Evolutionary conservation across 2,113 vertebrate genomes (phyloP).

Genomic region (Ctenodactylus gundi): DNA sequence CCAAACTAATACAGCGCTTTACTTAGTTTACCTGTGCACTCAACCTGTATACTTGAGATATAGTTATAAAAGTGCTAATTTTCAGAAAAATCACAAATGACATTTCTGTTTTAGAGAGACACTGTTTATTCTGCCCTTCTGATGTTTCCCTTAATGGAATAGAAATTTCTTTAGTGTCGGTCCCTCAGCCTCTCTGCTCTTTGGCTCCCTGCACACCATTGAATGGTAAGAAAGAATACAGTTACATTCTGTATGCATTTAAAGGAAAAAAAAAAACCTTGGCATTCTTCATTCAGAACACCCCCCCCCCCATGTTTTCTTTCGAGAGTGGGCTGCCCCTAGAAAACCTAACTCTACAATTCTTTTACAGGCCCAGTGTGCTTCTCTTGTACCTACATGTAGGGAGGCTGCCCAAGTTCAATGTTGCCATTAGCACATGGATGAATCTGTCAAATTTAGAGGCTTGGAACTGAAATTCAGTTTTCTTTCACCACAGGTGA

Average conservation of each 20-base stretch:
- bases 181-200: background rate
- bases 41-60: background rate
- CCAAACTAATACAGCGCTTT: too few species aligned
- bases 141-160: background rate
- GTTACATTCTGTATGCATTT: background rate
- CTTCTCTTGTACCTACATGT: too few species aligned
- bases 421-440: background rate
- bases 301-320: background rate
- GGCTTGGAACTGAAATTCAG: background rate
- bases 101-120: background rate
- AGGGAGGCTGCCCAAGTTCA: background rate
- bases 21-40: background rate
- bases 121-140: background rate
- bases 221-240: background rate
- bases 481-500: background rate
- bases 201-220: background rate
- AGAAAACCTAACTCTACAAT: background rate
- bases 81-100: background rate
- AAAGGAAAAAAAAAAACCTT: background rate
- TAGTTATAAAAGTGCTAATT: background rate
- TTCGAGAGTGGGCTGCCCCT: background rate
- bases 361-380: background rate
- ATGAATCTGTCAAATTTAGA: background rate
- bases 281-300: background rate
- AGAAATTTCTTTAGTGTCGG: background rate